A percentile compares a stretch with the other conserved stretches of the same genome.
These are phyloP conservation scores for Lucifuga dentata DNA, from an alignment of 2,113 vertebrate species.

Conservation along the genomic window DNA sequence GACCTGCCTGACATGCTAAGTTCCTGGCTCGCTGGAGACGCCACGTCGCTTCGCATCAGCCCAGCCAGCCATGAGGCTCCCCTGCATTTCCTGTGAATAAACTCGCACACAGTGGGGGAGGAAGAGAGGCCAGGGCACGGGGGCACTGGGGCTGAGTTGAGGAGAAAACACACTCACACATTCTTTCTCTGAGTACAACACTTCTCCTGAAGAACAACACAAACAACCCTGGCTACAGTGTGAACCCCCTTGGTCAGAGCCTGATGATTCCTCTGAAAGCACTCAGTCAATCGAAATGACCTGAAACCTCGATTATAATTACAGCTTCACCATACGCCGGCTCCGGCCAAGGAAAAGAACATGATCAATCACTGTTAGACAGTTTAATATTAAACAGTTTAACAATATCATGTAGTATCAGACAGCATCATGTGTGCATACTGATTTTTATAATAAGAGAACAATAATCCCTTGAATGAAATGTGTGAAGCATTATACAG, in stretches of 20 bases:
- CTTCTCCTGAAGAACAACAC: conserved; percentile 62
- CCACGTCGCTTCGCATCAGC: conserved; percentile 85
- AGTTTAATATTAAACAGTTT: too few species aligned
- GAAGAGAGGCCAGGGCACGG: conserved; percentile 75
- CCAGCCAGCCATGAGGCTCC: conserved; percentile 86
- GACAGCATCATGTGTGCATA: too few species aligned
- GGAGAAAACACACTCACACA: conserved; percentile 65
- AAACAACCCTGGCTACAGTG: conserved; percentile 71
- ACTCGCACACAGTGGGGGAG: conserved; percentile 84
- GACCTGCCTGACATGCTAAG: conserved; percentile 90
- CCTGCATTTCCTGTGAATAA: conserved; percentile 87
- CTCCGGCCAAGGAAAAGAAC: too few species aligned
- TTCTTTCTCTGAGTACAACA: conserved; percentile 58
- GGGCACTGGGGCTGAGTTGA: conserved; percentile 73
- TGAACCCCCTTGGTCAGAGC: conserved; percentile 68
- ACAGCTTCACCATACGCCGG: conserved; percentile 53
- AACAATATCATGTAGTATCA: too few species aligned
- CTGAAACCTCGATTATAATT: conserved; percentile 72
- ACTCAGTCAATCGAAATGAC: conserved; percentile 75
- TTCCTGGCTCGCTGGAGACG: conserved; percentile 87
- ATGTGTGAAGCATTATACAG: too few species aligned
- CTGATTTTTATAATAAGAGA: too few species aligned
- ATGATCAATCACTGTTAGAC: too few species aligned
- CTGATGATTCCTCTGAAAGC: conserved; percentile 72
- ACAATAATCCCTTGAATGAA: too few species aligned